Base-by-base conservation (phyloP, 2,888 invertebrate species). In the Exephanes ischioxanthus region DNA sequence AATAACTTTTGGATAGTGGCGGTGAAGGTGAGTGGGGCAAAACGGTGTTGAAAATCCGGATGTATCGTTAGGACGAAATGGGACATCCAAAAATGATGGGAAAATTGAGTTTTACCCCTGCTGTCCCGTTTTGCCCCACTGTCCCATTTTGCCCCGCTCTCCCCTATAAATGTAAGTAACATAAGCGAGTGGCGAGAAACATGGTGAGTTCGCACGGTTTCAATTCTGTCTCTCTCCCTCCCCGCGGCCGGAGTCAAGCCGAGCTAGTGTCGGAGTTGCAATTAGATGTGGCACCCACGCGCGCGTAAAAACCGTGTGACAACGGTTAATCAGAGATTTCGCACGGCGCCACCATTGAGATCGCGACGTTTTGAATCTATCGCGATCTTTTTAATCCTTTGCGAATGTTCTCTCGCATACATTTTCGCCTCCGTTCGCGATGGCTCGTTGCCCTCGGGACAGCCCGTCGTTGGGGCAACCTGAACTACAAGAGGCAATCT, bases 311-410 rank as follows among this genome's bases (percentile, higher is more conserved):
- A 81, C 72, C 77, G 84, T 73, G 84, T 73, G 84, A 84, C 84
- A 84, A 81, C 81, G 84, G 61, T 84, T 78, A 81, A 84, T 84
- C 84, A 84, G 84, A 73, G 73, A 68, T 81, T 78, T 78, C 73
- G 77, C 84, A 63, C 79, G 72, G 55, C 67, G 73, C 63, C 48
- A 71, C 75, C 16, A 33, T 30, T 16, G 33, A 63, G 11, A 30
- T 55, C 77, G 22, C 45, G 77, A 73, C 71, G 61, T 81, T 84
- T 73, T 51, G 58, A 68, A 76, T 80, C 30, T 45, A 70, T 63
- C 45, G 68, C 55, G 63, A 76, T 72, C 71, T 26, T 19, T 41
- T 53, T 1, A n/a, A 6, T n/a, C 51, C 16, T 26, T 63, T 0
- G 22, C 22, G 9, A 63, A 16, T 6, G 14, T n/a, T 33, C n/a